Base-by-base conservation (phyloP, 2,888 invertebrate genomes). In the Euphydryas editha region DNA sequence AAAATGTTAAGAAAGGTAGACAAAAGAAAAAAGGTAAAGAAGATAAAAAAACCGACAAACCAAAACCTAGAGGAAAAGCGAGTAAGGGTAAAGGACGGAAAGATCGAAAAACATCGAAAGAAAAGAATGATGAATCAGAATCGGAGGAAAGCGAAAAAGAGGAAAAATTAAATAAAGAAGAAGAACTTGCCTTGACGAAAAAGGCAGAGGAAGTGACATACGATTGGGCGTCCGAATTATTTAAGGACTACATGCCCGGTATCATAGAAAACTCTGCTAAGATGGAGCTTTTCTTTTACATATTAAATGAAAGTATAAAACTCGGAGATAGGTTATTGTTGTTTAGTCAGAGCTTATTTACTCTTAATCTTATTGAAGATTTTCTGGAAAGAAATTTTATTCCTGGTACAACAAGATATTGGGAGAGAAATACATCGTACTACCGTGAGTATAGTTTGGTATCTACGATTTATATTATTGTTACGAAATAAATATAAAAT, bases 321-420 rank as follows among this genome's bases (percentile, higher is more conserved):
- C 86, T 96, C 69, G 98, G 98, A 0, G 99, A 99, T 88, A 95
- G 99, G 70, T 93, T 99, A 66, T 93, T 99, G 62, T 95, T 99
- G 4, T 99, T 99, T 86, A 99, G 99, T 78, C 99, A 99, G 86
- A 99, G 98, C 78, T 93, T 99, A 67, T 96, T 99, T 76, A 99
- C 99, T 0, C 90, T 99, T 73, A 98, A 98, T 93, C 94, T 99
- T 68, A 97, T 99, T 70, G 99, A 99, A 93, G 97, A 98, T 81
- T 98, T 98, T 85, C 93, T 99, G 72, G 96, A 96, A 80, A 94
- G 94, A 79, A 95, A 95, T 77, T 91, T 87, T 71, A 94, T 95
- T 76, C 95, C 95, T 3, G 96, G 95, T 10, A 94, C 94, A 20
- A 94, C 94, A 59, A 95, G 95, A 74, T 93, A 94, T 71, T 99